phyloP scores from a whole-genome alignment of 2,113 vertebrate species.

The Microtus pennsylvanicus region DNA sequence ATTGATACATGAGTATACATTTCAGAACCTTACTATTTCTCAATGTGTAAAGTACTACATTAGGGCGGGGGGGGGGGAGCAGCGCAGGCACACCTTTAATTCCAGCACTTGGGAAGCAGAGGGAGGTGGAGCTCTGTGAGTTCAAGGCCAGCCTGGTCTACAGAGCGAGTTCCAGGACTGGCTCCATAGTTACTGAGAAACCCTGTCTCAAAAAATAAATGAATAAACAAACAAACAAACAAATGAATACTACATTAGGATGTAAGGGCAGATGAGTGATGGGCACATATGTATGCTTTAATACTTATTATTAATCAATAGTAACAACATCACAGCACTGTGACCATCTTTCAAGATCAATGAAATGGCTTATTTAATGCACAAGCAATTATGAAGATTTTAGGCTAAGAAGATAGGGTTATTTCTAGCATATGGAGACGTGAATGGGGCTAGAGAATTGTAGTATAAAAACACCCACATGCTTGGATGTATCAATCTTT shows the following conservation, averaged over 20 bases:
- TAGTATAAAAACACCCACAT: background rate
- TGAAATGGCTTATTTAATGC: background rate
- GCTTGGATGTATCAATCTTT: constrained; percentile 8
- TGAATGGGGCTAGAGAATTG: background rate
- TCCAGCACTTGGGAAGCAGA: too few species aligned
- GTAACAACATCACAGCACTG: background rate
- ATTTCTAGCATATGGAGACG: background rate
- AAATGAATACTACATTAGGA: background rate
- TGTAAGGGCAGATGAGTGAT: background rate
- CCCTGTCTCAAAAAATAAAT: too few species aligned
- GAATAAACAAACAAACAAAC: too few species aligned
- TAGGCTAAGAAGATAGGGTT: background rate
- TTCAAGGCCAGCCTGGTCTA: too few species aligned
- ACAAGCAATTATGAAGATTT: background rate
- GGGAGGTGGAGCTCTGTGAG: too few species aligned
- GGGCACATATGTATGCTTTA: background rate
- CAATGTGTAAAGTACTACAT: background rate
- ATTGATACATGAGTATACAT: background rate
- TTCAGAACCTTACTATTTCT: background rate
- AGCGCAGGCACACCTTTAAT: too few species aligned
- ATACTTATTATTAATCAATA: background rate
- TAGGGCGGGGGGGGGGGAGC: too few species aligned
- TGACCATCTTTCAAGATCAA: background rate
- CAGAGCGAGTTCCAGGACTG: too few species aligned
- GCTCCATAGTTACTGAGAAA: too few species aligned